Conservation (phyloP, 2,113 vertebrate genomes). For the Hippoglossus stenolepis region DNA sequence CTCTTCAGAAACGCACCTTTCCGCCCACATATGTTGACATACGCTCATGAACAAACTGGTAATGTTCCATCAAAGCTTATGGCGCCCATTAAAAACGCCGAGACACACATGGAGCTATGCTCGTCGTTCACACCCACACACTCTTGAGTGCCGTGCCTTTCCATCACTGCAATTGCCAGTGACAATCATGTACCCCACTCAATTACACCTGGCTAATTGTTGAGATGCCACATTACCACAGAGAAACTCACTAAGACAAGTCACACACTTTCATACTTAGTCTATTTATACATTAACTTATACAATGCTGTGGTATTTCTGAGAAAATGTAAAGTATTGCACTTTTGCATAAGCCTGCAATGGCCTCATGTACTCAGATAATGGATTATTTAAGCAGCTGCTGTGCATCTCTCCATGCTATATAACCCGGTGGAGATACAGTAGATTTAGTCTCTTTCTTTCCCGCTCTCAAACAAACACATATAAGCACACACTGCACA, state of each 20-base stretch:
- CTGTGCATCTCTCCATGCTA: constrained; percentile 18
- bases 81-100: constrained; percentile 67
- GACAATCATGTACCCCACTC: constrained; percentile 69
- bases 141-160: constrained; percentile 61
- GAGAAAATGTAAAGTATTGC: constrained; percentile 4
- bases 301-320: constrained; percentile 1
- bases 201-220: constrained; percentile 80
- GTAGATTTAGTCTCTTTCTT: constrained; percentile 35
- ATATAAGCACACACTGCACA: constrained; percentile 22
- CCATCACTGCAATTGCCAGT: constrained; percentile 63
- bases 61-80: constrained; percentile 79
- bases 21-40: constrained; percentile 79
- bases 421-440: constrained; percentile 49
- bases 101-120: constrained; percentile 52
- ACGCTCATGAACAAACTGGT: constrained; percentile 71
- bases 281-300: background rate
- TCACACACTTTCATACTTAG: background rate
- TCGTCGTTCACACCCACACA: constrained; percentile 65
- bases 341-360: constrained; percentile 36
- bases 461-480: constrained; percentile 33
- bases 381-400: constrained; percentile 65
- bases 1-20: constrained; percentile 77
- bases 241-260: constrained; percentile 39
- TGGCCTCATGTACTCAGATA: constrained; percentile 55
- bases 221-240: constrained; percentile 56